Evolutionary conservation across 2,797 vertebrate genomes (phyloP).

Genomic region (Morus bassanus): DNA sequence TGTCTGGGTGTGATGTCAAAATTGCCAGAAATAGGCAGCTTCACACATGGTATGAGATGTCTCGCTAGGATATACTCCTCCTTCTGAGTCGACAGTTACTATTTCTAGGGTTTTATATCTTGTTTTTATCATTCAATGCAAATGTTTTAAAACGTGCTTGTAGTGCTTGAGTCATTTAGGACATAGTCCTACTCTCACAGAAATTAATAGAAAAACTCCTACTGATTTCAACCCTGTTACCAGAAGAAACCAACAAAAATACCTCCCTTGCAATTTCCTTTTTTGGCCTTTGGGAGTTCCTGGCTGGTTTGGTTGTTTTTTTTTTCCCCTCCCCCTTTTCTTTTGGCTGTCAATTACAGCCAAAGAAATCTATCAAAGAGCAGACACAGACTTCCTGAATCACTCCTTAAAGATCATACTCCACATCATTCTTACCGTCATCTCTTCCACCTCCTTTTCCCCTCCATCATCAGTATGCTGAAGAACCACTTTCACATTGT

Average conservation of each 20-base stretch:
- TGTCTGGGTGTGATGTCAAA: conserved; percentile 11
- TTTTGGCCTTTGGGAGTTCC: neutral
- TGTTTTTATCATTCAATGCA: conserved; percentile 19
- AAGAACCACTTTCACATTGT: neutral
- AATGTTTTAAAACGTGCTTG: conserved; percentile 37
- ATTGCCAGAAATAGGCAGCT: conserved; percentile 42
- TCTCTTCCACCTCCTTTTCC: neutral
- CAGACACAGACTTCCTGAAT: neutral
- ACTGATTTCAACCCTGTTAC: conserved; percentile 9
- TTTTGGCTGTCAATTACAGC: neutral
- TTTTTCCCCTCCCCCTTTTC: neutral
- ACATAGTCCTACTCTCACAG: neutral
- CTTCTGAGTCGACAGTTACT: conserved; percentile 38
- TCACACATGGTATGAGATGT: conserved; percentile 31
- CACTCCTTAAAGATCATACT: conserved; percentile 1
- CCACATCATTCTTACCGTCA: neutral
- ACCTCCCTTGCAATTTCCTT: neutral
- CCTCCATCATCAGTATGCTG: neutral
- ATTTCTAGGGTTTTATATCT: conserved; percentile 31
- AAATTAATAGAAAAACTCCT: conserved; percentile 41
- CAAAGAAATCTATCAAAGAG: neutral
- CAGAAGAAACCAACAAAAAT: conserved; percentile 5
- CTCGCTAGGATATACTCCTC: conserved; percentile 4
- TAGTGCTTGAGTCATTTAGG: conserved; percentile 1
- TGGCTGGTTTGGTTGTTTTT: too few species aligned